A percentile compares a stretch with the other conserved stretches of the same genome.
Evolutionary conservation across 2,888 invertebrate species (phyloP).

Genomic region (Morpho helenor): DNA sequence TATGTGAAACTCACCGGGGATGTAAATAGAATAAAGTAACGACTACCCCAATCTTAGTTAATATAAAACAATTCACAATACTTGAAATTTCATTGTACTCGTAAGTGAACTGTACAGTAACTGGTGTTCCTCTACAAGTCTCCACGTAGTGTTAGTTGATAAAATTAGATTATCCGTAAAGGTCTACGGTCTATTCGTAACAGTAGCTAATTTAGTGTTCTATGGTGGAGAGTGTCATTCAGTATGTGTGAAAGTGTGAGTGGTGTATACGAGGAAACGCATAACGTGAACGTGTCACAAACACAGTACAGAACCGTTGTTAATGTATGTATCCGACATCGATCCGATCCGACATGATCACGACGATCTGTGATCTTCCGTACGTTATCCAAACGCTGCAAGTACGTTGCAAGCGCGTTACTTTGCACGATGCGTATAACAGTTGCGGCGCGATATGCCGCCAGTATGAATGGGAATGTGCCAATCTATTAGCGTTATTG

Average conservation of each 20-base stretch:
- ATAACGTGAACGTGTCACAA: too few species aligned
- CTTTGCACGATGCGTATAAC: background rate
- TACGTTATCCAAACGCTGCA: background rate
- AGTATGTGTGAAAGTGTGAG: constrained; percentile 32
- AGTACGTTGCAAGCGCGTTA: background rate
- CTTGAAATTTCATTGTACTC: constrained; percentile 41
- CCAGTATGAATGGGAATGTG: constrained; percentile 70
- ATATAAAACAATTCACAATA: constrained; percentile 57
- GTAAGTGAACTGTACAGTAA: constrained; percentile 70
- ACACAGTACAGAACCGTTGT: too few species aligned
- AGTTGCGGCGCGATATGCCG: constrained; percentile 30
- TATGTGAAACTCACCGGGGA: constrained; percentile 54
- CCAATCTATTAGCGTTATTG: constrained; percentile 74
- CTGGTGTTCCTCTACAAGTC: constrained; percentile 76
- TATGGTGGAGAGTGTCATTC: constrained; percentile 43
- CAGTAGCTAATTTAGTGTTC: constrained; percentile 55
- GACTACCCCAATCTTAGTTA: constrained; percentile 60
- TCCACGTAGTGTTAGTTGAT: constrained; percentile 66
- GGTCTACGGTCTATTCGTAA: constrained; percentile 57
- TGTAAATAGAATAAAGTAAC: constrained; percentile 63
- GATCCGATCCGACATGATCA: too few species aligned
- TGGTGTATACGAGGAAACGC: constrained; percentile 16
- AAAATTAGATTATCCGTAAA: constrained; percentile 51
- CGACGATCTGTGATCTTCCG: too few species aligned
- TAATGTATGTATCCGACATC: too few species aligned